A percentile compares a stretch with the other conserved stretches of the same genome.
These are phyloP conservation scores for Nothobranchius furzeri DNA, from an alignment of 2,113 vertebrate species.

Conservation along the genomic window DNA sequence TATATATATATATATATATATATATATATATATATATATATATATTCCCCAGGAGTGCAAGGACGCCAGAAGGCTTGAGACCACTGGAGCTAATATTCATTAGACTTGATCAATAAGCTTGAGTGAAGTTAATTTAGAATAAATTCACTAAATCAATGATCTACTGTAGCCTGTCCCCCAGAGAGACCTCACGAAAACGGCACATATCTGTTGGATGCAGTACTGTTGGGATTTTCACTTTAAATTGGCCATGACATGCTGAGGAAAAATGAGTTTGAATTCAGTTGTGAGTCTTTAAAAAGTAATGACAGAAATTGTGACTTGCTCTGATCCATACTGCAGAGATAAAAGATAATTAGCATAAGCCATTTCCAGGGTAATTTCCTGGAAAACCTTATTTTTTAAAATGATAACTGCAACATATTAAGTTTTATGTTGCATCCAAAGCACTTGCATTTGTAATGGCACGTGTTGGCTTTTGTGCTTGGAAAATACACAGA, in stretches of 20 bases:
- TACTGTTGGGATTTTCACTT: not conserved
- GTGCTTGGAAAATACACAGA: not conserved
- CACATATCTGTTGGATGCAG: not conserved
- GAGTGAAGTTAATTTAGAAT: constrained; percentile 20
- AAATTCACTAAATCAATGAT: constrained; percentile 26
- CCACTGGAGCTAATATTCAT: constrained; percentile 15
- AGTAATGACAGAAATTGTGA: constrained; percentile 2
- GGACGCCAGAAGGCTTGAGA: constrained; percentile 10
- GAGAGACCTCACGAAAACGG: constrained; percentile 11
- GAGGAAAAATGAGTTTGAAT: not conserved
- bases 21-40: too few relatives aligned
- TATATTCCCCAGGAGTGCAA: not conserved
- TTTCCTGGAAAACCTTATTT: constrained; percentile 38
- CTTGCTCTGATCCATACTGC: not conserved
- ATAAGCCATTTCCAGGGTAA: constrained; percentile 24
- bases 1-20: too few relatives aligned
- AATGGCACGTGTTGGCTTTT: not conserved
- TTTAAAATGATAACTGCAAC: not conserved
- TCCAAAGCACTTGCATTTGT: not conserved
- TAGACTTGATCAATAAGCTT: constrained; percentile 25
- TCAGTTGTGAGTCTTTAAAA: constrained; percentile 15
- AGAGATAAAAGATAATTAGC: constrained; percentile 10
- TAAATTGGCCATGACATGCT: not conserved
- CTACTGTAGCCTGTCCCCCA: not conserved
- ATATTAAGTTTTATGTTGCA: not conserved